Evolutionary conservation across 2,113 vertebrate genomes (phyloP).

Genomic region (Varanus salvator): DNA sequence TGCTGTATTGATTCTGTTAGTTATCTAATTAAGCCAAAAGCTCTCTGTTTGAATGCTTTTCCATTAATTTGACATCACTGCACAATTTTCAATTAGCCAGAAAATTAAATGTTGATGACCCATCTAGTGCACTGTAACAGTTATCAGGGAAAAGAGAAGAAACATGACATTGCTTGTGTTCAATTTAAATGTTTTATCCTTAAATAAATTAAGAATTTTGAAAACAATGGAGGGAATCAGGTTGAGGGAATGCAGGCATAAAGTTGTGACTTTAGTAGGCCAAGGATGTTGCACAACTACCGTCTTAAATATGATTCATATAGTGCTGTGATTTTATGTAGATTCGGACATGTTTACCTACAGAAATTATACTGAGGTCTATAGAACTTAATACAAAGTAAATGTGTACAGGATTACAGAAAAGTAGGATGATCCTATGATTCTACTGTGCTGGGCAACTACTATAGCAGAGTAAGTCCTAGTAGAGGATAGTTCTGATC

Average conservation of each 20-base stretch:
- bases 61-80: constrained; percentile 4
- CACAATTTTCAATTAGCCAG: constrained; percentile 16
- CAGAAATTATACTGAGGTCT: not conserved
- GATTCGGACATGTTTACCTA: not conserved
- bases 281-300: not conserved
- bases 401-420: not conserved
- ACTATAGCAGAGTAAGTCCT: not conserved
- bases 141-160: not conserved
- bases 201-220: not conserved
- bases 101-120: constrained; percentile 26
- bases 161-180: not conserved
- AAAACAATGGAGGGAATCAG: not conserved
- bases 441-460: not conserved
- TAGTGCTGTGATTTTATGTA: not conserved
- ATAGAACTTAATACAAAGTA: not conserved
- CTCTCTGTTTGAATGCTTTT: constrained; percentile 29
- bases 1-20: constrained; percentile 35
- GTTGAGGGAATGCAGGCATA: not conserved
- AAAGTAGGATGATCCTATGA: not conserved
- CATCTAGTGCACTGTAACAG: not conserved
- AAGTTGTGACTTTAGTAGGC: not conserved
- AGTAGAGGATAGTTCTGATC: not conserved
- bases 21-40: constrained; percentile 38
- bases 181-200: not conserved
- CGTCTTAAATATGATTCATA: not conserved